phyloP scores from a whole-genome alignment of 2,113 vertebrate species.

The Argyrosomus japonicus region DNA sequence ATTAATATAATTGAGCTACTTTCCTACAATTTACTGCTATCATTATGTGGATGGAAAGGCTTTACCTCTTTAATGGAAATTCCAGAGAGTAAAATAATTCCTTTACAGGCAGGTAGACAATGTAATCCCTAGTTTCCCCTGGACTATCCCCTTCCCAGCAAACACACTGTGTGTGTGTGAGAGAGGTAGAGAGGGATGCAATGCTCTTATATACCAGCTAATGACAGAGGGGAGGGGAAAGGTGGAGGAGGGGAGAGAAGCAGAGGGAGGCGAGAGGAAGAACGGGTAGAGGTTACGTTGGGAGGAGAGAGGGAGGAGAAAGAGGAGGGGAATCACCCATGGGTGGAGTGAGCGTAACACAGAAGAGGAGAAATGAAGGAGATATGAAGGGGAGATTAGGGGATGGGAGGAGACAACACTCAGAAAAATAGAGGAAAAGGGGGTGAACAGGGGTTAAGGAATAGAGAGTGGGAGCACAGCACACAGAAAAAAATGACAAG shows the following conservation, averaged over 20 bases:
- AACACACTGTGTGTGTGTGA: constrained; percentile 73
- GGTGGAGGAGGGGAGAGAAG: constrained; percentile 71
- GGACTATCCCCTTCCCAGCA: constrained; percentile 63
- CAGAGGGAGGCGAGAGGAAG: constrained; percentile 48
- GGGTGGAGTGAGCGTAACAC: constrained; percentile 53
- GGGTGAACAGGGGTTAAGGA: constrained; percentile 15
- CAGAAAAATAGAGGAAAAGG: constrained; percentile 3
- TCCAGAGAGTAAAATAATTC: constrained; percentile 64
- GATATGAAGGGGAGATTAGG: constrained; percentile 60
- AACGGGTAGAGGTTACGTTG: constrained; percentile 43
- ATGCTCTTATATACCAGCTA: constrained; percentile 78
- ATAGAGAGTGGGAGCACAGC: constrained; percentile 59
- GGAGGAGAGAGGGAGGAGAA: constrained; percentile 57
- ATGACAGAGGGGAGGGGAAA: constrained; percentile 76
- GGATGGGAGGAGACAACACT: constrained; percentile 41
- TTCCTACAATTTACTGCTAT: constrained; percentile 16
- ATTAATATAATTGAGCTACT: constrained; percentile 20
- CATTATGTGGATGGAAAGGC: constrained; percentile 24
- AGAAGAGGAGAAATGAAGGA: constrained; percentile 53
- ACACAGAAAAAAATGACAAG: constrained; percentile 47
- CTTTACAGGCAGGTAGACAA: constrained; percentile 61
- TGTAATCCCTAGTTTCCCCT: constrained; percentile 65
- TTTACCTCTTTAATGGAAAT: constrained; percentile 71
- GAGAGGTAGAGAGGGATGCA: constrained; percentile 65
- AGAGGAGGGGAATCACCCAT: constrained; percentile 59